Percentiles rank a stretch among this genome's conserved stretches.
Evolutionary conservation across 2,113 vertebrate species (phyloP).

Genomic region (Crotalus viridis): DNA sequence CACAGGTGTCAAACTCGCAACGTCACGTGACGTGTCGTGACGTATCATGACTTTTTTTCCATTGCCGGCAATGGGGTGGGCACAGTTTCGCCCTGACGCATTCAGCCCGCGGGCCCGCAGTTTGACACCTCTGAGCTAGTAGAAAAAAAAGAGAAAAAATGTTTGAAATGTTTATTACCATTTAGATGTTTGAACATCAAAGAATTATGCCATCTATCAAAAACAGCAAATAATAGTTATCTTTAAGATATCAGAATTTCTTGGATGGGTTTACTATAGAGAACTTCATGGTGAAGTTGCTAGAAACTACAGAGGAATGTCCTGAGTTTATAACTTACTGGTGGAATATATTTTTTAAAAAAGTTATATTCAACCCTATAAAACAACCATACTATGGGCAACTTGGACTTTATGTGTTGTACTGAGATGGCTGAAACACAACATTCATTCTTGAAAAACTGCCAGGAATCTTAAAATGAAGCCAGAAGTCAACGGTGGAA

Average conservation of each 20-base stretch:
- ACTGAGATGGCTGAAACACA: background rate
- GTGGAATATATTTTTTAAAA: background rate
- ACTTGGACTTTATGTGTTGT: background rate
- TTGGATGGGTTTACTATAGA: background rate
- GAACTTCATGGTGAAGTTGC: background rate
- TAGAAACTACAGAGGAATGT: background rate
- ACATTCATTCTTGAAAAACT: background rate
- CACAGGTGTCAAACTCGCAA: no score
- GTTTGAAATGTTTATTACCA: background rate
- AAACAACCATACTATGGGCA: background rate
- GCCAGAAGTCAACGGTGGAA: background rate
- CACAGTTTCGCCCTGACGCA: no score
- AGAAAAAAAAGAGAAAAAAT: background rate
- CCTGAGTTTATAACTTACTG: background rate
- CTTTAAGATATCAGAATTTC: background rate
- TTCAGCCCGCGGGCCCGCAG: no score
- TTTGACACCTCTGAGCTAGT: no score
- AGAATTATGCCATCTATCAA: background rate
- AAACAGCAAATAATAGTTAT: background rate
- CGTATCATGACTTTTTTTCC: no score
- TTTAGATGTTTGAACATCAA: background rate
- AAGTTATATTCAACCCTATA: background rate
- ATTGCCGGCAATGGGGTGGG: no score
- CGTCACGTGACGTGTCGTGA: no score
- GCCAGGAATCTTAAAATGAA: background rate